phyloP scores from a whole-genome alignment of 2,888 invertebrate species.

The Podabrus alpinus region DNA sequence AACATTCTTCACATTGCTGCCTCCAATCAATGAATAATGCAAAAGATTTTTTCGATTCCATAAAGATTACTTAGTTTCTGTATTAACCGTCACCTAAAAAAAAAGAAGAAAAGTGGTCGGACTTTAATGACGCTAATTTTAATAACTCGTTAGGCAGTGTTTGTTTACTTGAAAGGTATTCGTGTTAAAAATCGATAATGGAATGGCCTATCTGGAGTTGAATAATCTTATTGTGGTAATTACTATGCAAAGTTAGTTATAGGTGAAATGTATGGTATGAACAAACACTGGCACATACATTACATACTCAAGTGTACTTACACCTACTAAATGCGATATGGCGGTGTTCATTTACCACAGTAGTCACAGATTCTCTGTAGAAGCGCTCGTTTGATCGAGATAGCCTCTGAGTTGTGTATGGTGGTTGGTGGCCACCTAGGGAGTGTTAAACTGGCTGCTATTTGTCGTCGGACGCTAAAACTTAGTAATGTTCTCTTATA shows the following conservation, averaged over 20 bases:
- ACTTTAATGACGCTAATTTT: neutral
- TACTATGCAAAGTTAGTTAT: constrained; percentile 11
- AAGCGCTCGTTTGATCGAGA: constrained; percentile 39
- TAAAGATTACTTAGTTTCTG: neutral
- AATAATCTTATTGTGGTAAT: constrained; percentile 13
- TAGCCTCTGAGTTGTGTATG: constrained; percentile 40
- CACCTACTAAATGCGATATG: constrained; percentile 22
- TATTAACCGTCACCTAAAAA: neutral
- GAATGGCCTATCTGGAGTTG: constrained; percentile 3
- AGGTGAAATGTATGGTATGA: constrained; percentile 8
- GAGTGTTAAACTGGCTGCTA: constrained; percentile 42
- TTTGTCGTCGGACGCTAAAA: constrained; percentile 41
- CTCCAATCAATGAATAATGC: constrained; percentile 11
- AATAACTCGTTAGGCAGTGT: neutral
- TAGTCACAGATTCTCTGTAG: constrained; percentile 37
- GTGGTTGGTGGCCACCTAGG: constrained; percentile 40
- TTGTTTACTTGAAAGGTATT: neutral
- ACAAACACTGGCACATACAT: constrained; percentile 14
- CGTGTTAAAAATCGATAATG: constrained; percentile 3
- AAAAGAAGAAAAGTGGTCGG: neutral
- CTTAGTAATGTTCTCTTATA: constrained; percentile 32
- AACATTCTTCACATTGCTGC: constrained; percentile 16
- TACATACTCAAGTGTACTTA: constrained; percentile 7
- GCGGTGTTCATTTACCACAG: constrained; percentile 37
- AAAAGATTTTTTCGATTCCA: neutral